Evolutionary conservation across 2,888 invertebrate species (phyloP).

Genomic region (Meandrusa payeni): DNA sequence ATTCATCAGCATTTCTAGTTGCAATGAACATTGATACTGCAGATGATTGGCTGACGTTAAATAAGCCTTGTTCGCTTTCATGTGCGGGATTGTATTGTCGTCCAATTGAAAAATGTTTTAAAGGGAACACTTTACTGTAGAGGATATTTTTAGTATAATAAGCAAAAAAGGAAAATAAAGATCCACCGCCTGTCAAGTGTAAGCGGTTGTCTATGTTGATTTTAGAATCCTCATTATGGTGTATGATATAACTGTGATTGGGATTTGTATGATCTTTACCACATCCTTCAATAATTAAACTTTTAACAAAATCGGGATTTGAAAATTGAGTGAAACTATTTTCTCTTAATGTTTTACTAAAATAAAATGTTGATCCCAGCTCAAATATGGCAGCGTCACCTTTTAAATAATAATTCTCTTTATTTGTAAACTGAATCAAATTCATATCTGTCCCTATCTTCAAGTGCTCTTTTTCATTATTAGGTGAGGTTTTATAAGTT

Average conservation of each 20-base stretch:
- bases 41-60: conserved; percentile 85
- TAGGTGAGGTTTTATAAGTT: conserved; percentile 44
- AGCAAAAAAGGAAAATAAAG: conserved; percentile 86
- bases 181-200: conserved; percentile 88
- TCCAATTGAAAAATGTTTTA: conserved; percentile 86
- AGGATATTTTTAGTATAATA: conserved; percentile 85
- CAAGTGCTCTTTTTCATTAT: conserved; percentile 70
- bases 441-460: conserved; percentile 75
- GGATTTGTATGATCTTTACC: conserved; percentile 81
- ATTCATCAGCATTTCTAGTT: conserved; percentile 66
- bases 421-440: conserved; percentile 80
- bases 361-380: conserved; percentile 78
- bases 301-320: conserved; percentile 89
- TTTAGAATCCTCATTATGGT: conserved; percentile 78
- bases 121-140: conserved; percentile 82
- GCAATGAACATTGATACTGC: conserved; percentile 84
- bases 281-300: conserved; percentile 87
- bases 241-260: conserved; percentile 79
- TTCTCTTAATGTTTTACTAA: conserved; percentile 60
- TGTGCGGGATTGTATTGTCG: conserved; percentile 82
- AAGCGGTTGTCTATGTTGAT: conserved; percentile 79
- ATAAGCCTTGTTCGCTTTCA: conserved; percentile 75
- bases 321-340: conserved; percentile 83
- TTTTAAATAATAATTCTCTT: conserved; percentile 82
- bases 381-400: conserved; percentile 88